These are phyloP conservation scores for Catagonus wagneri DNA, from an alignment of 2,113 vertebrate genomes.

Conservation along the genomic window DNA sequence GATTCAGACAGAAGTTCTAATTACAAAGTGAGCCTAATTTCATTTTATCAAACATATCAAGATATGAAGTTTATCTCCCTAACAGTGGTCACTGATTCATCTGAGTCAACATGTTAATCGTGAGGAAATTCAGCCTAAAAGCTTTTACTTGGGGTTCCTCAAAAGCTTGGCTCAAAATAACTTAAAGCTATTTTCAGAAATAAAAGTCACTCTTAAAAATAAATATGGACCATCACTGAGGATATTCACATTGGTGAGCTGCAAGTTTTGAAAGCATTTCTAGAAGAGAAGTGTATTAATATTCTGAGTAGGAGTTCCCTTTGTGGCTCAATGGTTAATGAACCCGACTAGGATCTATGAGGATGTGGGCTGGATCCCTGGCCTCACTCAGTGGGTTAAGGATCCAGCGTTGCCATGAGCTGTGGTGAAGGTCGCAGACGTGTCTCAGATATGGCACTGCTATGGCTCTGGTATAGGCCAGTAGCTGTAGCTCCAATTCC, in stretches of 20 bases:
- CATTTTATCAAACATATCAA: not conserved
- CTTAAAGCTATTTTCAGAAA: constrained; percentile 53
- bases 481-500: too few relatives aligned
- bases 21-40: not conserved
- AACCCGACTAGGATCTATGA: too few relatives aligned
- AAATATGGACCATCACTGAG: not conserved
- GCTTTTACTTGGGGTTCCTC: constrained; percentile 25
- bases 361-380: too few relatives aligned
- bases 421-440: too few relatives aligned
- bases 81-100: not conserved
- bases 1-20: not conserved
- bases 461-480: too few relatives aligned
- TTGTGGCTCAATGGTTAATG: too few relatives aligned
- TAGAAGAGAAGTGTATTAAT: not conserved
- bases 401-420: too few relatives aligned
- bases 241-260: not conserved
- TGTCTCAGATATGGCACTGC: too few relatives aligned
- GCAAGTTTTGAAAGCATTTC: not conserved
- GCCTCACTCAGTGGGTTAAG: too few relatives aligned
- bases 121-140: constrained; percentile 28
- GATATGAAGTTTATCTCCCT: not conserved
- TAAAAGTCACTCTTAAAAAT: constrained; percentile 55
- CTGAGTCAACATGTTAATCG: not conserved
- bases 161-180: constrained; percentile 48
- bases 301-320: not conserved